Base-by-base conservation (phyloP, 2,888 invertebrate genomes). In the Acleris emargana region DNA sequence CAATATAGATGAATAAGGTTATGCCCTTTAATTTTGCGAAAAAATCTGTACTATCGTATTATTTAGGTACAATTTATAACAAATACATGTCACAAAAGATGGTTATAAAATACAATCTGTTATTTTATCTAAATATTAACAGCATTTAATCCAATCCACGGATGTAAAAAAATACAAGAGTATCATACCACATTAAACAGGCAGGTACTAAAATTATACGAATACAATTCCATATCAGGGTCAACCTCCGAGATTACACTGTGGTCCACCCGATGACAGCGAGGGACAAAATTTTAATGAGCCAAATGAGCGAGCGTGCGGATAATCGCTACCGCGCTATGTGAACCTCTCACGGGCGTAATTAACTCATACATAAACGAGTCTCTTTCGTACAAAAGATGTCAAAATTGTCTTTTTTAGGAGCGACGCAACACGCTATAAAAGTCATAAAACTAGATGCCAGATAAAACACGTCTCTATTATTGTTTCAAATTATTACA, bases 251-350 rank as follows among this genome's bases (percentile, higher is more conserved):
- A 79, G 80, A 82, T 83, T 76, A 76, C 72, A 77, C 80, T 76
- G 79, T 80, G 79, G 79, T 71, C 71, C 68, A 55, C 54, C 59
- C 70, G 79, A 73, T 76, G 82, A 83, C 84, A 82, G 69, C 70
- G 69, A 58, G 73, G 80, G 83, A 86, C 84, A 81, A 79, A 81
- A 83, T 81, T 80, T 84, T 85, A 86, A 86, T 83, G 83, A 84
- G 79, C 69, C 67, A 75, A 83, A 81, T 82, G 77, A 79, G 77
- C 72, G 74, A 78, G 78, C 82, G 82, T 82, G 84, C 76, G 67
- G 74, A 68, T 82, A 83, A 83, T 82, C 62, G 69, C 69, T 62
- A 58, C 62, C 61, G 59, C 60, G 67, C 64, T 70, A 76, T 76
- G 76, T 75, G 72, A 78, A 73, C 68, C 75, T 84, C 81, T 73